Base-by-base conservation (phyloP, 2,888 invertebrate genomes). In the Mallateleia sp. region DNA sequence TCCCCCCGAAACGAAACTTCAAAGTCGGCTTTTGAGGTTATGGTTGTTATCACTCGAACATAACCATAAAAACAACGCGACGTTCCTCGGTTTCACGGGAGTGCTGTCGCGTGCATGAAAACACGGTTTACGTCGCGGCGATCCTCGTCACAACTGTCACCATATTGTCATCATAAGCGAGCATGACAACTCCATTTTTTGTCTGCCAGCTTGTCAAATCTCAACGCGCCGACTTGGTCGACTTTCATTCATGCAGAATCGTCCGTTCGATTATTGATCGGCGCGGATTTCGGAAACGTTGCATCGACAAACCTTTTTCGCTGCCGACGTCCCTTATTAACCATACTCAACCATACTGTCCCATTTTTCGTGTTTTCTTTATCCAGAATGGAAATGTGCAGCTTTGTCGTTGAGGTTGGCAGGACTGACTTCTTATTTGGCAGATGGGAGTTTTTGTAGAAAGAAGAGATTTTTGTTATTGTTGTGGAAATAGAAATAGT, bases 141-240 rank as follows among this genome's bases (percentile, higher is more conserved):
- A 4, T 32, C 32, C 32, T 32, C 32, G 32, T 32, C 32, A 8
- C 32, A 32, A 74, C 75, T 52, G 50, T 66, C 56, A 15, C 11
- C 69, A 69, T 83, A 60, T 88, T 91, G 90, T 89, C 90, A 88
- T 88, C 83, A 89, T 85, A 82, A 62, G 64, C 66, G 82, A 89
- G 89, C 88, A 89, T 93, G 93, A 92, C 93, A 92, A 80, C 85
- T 88, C 71, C 79, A 74, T 87, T 87, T 91, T 82, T 88, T 85
- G 78, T 34, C 20, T 4, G 25, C n/a, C n/a, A n/a, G n/a, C n/a
- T n/a, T n/a, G n/a, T n/a, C n/a, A n/a, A n/a, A n/a, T n/a, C n/a
- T n/a, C n/a, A n/a, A n/a, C n/a, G n/a, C n/a, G n/a, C n/a, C n/a
- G n/a, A n/a, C n/a, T n/a, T n/a, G n/a, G n/a, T n/a, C n/a, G n/a